Base-by-base conservation (phyloP, 2,113 vertebrate genomes). In the Oreochromis niloticus region DNA sequence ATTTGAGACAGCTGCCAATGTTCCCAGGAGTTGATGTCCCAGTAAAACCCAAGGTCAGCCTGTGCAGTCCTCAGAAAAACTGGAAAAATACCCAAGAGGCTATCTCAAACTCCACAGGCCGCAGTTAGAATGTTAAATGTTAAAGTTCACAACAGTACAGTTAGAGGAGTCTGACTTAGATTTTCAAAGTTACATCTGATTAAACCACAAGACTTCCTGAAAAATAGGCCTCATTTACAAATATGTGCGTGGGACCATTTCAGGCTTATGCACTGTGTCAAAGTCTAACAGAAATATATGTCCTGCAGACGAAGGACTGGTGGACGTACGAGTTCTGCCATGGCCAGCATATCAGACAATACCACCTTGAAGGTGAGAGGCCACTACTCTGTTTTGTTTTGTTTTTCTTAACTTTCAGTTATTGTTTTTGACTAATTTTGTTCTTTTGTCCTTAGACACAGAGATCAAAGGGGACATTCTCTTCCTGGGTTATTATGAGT, bases 321-420 rank as follows among this genome's bases (percentile, higher is more conserved):
- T 99, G 98, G 98, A 99, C 98, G 0, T 99, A 99, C 3, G 98
- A 99, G 93, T 98, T 99, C 92, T 99, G 98, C 93, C 97, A 98
- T 3, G 97, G 97, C 87, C 96, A 96, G 82, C 96, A 98, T 87
- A 97, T 99, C 90, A 97, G 98, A 91, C 98, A 99, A 86, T 99
- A 99, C 92, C 98, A 99, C 87, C 95, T 98, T 56, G 97, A 99
- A 97, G 98, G 98, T 98, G 91, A 94, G 66, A 50, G 12, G 3
- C 4, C 22, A 10, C 4, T 4, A 27, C 7, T 4, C 5, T 84
- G 32, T 2, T 8, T 30, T 32, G 17, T 9, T 6, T 6, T 0
- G 4, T 39, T 9, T 1, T 2, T 85, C 80, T 68, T 2, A 9
- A 17, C 75, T 55, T 87, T 85, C 75, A 17, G 16, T 66, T n/a